Conservation (phyloP, 2,888 invertebrate genomes). For the Panopea generosa region DNA sequence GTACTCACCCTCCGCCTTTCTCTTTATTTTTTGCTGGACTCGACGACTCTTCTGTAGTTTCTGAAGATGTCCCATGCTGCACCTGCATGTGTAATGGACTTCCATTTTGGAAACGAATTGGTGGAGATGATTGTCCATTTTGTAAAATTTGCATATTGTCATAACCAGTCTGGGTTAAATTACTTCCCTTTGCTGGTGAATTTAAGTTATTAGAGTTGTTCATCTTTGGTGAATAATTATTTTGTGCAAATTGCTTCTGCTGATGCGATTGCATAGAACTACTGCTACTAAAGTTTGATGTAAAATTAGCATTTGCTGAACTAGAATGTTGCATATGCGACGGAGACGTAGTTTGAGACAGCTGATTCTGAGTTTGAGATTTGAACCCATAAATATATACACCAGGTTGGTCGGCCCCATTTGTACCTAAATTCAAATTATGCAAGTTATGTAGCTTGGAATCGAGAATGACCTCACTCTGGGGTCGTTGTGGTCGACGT, state of each 20-base stretch:
- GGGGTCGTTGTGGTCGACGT: conserved; percentile 64
- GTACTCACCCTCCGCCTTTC: conserved; percentile 49
- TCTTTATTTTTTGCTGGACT: conserved; percentile 37
- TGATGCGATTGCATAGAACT: conserved; percentile 43
- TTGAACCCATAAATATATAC: conserved; percentile 70
- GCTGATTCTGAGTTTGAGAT: conserved; percentile 60
- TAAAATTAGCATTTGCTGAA: conserved; percentile 35
- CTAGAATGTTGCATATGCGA: conserved; percentile 28
- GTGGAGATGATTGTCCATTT: conserved; percentile 52
- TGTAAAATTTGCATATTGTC: conserved; percentile 56
- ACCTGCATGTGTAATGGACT: conserved; percentile 8
- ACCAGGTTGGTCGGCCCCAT: conserved; percentile 58
- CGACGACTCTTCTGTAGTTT: conserved; percentile 7
- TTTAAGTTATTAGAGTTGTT: conserved; percentile 35
- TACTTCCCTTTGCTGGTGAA: conserved; percentile 44
- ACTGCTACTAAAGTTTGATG: conserved; percentile 14
- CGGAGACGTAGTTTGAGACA: conserved; percentile 6
- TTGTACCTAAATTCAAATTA: conserved; percentile 12
- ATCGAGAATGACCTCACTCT: conserved; percentile 70
- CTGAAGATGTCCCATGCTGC: neutral
- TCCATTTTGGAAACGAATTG: conserved; percentile 58
- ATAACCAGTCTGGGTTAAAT: conserved; percentile 38
- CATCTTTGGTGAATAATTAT: conserved; percentile 40
- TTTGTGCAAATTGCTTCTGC: conserved; percentile 8
- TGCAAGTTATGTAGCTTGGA: conserved; percentile 43